Base-by-base conservation (phyloP, 2,113 vertebrate genomes). In the Aegotheles bennettii region DNA sequence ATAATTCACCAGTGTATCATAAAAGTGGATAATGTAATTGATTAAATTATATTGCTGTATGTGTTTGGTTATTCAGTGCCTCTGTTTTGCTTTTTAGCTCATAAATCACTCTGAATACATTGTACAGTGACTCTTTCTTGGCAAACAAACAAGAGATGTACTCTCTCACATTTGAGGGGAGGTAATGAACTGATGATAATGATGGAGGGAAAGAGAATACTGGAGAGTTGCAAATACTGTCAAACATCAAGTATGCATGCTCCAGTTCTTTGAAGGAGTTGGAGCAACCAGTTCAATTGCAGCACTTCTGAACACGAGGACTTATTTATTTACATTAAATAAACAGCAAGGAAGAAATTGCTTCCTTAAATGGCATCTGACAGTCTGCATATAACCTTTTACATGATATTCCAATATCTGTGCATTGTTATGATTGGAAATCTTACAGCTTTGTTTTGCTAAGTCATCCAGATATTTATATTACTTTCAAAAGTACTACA, bases 1-100 rank as follows among this genome's bases (percentile, higher is more conserved):
- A 71, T 91, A 94, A 97, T 78, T 96, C 94, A 88, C 87, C 82
- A 95, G 79, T 64, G 79, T 89, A 77, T 92, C 65, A 83, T 96
- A 71, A 94, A 95, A 92, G 75, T 65, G 57, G 65, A 86, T 69
- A 94, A 92, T 87, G 76, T 89, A 97, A 93, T 91, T 96, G 93
- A 96, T 97, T 95, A 96, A 95, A 89, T 93, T 63, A 67, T 95
- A 89, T 56, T 77, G 38, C 87, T 87, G 60, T 87, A 88, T 87
- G 28, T 89, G 56, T 87, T 87, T 94, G 84, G 64, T 94, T 94
- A 94, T 95, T 90, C 89, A 77, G 36, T 85, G 43, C 40, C 77
- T 94, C 69, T 83, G n/a, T 77, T 94, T 96, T 86, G n/a, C 75
- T 93, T 91, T 83, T 88, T 68, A 87, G 64, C 84, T 93, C 89